Base-by-base conservation (phyloP, 1,140 invertebrate species). In the Chelonus insularis region DNA sequence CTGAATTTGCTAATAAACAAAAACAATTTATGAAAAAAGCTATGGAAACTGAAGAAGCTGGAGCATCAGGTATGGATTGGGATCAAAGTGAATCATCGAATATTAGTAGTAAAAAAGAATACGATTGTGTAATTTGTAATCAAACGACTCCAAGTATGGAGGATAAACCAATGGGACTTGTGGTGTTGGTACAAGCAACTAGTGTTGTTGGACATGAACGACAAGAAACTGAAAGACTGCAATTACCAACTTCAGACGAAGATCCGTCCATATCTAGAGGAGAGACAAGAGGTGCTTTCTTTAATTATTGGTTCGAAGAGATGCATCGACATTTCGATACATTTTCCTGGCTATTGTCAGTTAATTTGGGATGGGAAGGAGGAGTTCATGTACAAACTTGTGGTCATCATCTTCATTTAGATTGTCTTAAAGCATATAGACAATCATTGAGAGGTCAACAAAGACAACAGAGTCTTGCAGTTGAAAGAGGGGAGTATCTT, bases 81-180 rank as follows among this genome's bases (percentile, higher is more conserved):
- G 83, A 84, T 54, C 84, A 86, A 29, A 85, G 86, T 37, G 87
- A 88, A 37, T 82, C 84, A 51, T 57, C 72, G 18, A 66, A 70
- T 6, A 77, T 81, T 32, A 68, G 79, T 69, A 89, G 83, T 73
- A 87, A 87, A 77, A 87, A 87, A 72, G 91, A 94, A 77, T 97
- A 96, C 77, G 92, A 97, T 76, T 98, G 96, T 84, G 94, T 96
- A 48, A 98, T 98, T 70, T 98, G 96, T 79, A 94, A 91, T 81
- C 92, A 94, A 81, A 93, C 91, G 51, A 90, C 93, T 39, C 86
- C 91, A 6, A 92, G 91, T 68, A 93, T 88, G 0, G 87, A 91
- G 68, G 87, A 91, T 8, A 91, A 94, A 79, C 95, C 94, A 12
- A 90, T 98, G 73, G 95, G 95, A 7, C 82, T 97, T 18, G 93